phyloP scores from a whole-genome alignment of 2,888 invertebrate species.

The Melanophora roralis region DNA sequence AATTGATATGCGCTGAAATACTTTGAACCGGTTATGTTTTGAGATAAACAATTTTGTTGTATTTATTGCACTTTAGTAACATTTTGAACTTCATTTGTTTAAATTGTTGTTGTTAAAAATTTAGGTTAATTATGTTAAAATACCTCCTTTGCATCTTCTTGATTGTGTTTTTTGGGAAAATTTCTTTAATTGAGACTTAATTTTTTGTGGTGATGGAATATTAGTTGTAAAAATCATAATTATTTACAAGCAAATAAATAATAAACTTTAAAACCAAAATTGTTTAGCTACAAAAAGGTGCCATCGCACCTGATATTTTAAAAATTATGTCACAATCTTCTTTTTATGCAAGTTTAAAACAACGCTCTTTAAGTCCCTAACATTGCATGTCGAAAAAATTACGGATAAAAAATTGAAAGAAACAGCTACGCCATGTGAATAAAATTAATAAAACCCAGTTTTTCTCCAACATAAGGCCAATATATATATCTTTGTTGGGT shows the following conservation, averaged over 20 bases:
- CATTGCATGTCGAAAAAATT: slow-evolving; percentile 38
- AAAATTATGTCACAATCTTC: slow-evolving; percentile 25
- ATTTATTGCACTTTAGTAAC: not conserved
- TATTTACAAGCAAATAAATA: no score
- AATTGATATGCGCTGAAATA: not conserved
- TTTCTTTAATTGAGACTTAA: no score
- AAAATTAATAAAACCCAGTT: slow-evolving; percentile 33
- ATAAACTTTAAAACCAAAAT: no score
- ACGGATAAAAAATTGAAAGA: not conserved
- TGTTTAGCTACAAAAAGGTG: no score
- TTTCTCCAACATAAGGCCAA: not conserved
- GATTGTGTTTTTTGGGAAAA: no score
- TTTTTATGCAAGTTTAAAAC: slow-evolving; percentile 27
- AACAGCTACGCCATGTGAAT: slow-evolving; percentile 34
- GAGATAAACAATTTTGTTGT: not conserved
- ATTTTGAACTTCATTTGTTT: not conserved
- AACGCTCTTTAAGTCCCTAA: slow-evolving; percentile 19
- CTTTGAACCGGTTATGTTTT: slow-evolving; percentile 10
- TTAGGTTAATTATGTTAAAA: not conserved
- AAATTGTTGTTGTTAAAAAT: not conserved
- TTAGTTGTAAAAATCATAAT: no score
- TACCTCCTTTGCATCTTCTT: not conserved
- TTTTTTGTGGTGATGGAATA: no score
- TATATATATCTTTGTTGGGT: not conserved
- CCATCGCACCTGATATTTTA: slow-evolving; percentile 3